Percentiles rank a stretch among this genome's conserved stretches.
These are phyloP conservation scores for Calyptomena viridis DNA, from an alignment of 2,113 vertebrate species.

Conservation along the genomic window DNA sequence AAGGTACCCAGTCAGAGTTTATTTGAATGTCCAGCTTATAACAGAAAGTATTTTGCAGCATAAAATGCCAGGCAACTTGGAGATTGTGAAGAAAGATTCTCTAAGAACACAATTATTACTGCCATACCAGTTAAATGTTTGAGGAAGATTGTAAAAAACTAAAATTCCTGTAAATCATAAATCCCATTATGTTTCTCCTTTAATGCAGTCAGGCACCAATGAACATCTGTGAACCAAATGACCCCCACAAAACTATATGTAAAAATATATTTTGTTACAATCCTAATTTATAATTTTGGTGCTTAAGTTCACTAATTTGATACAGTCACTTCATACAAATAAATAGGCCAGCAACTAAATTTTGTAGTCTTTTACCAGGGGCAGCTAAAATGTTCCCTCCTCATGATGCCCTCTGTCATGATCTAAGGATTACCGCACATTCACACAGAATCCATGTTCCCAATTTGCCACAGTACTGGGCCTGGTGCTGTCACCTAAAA, in stretches of 20 bases:
- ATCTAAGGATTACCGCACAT: neutral
- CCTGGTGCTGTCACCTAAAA: neutral
- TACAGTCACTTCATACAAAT: neutral
- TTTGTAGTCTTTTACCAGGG: neutral
- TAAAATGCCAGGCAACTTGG: neutral
- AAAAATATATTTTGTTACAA: neutral
- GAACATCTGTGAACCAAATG: neutral
- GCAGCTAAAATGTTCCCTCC: neutral
- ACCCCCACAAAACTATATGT: neutral
- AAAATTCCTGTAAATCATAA: neutral
- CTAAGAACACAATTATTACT: neutral
- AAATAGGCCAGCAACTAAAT: neutral
- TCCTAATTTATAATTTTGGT: neutral
- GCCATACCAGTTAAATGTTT: neutral
- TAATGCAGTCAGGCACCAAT: neutral
- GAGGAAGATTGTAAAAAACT: neutral
- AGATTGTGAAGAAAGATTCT: neutral
- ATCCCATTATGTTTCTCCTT: neutral
- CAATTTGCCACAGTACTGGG: neutral
- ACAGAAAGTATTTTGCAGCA: neutral
- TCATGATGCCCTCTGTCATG: neutral
- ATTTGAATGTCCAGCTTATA: neutral
- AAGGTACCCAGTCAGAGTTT: neutral
- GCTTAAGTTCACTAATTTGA: neutral
- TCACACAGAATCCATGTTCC: accelerated